Conservation (phyloP, 2,113 vertebrate genomes). For the Tyto alba region DNA sequence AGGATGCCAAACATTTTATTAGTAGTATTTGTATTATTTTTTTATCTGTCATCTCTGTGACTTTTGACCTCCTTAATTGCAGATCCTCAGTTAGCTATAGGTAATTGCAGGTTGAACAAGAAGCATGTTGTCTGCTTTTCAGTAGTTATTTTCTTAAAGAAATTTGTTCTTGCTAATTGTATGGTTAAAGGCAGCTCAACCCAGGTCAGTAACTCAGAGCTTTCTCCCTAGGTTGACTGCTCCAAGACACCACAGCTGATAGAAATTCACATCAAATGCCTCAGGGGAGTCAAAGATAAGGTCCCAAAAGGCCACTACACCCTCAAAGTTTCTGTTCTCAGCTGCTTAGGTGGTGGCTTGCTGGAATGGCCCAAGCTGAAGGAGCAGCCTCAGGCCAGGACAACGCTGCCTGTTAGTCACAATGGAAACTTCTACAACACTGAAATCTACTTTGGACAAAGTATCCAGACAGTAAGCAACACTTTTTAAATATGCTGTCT, state of each 20-base stretch:
- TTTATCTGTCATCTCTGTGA: slow-evolving; percentile 1
- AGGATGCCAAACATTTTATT: slow-evolving; percentile 28
- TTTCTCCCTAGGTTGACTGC: slow-evolving; percentile 68
- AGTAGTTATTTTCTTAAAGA: neutral
- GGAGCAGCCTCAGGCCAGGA: slow-evolving; percentile 53
- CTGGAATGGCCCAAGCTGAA: slow-evolving; percentile 57
- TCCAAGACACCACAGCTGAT: slow-evolving; percentile 60
- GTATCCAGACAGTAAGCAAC: slow-evolving; percentile 78
- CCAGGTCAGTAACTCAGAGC: slow-evolving; percentile 63
- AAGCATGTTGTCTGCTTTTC: slow-evolving; percentile 30
- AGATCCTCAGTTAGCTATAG: neutral
- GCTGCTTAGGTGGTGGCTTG: slow-evolving; percentile 69
- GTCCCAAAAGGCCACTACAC: slow-evolving; percentile 80
- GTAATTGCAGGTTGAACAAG: slow-evolving; percentile 65
- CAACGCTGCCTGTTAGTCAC: slow-evolving; percentile 71
- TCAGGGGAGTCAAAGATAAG: slow-evolving; percentile 87
- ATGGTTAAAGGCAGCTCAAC: slow-evolving; percentile 11
- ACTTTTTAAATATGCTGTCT: neutral
- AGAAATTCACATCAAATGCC: slow-evolving; percentile 80
- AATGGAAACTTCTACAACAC: slow-evolving; percentile 77
- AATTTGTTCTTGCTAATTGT: slow-evolving; percentile 48
- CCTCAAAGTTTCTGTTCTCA: slow-evolving; percentile 78
- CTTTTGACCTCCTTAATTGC: slow-evolving; percentile 68
- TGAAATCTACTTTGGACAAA: slow-evolving; percentile 82
- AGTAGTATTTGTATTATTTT: neutral